phyloP scores from a whole-genome alignment of 2,113 vertebrate species.

The Ictalurus furcatus region DNA sequence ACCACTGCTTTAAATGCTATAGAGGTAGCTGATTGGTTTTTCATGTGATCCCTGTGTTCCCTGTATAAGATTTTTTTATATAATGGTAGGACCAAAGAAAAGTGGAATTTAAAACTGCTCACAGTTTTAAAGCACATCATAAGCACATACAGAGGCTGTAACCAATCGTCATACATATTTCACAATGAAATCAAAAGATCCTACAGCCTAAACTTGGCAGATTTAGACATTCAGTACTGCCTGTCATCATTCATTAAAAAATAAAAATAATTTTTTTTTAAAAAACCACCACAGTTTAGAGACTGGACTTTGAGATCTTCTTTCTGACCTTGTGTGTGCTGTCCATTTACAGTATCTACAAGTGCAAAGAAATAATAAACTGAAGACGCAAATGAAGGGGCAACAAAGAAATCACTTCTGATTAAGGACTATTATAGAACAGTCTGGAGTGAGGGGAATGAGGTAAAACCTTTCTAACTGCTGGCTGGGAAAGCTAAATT shows the following conservation, averaged over 20 bases:
- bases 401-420: constrained; percentile 33
- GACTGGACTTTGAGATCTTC: constrained; percentile 47
- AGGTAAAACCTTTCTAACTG: neutral
- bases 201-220: neutral
- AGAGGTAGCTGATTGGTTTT: constrained; percentile 33
- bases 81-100: neutral
- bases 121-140: constrained; percentile 24
- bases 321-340: constrained; percentile 29
- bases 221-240: neutral
- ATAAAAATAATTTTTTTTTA: too few species aligned
- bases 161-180: constrained; percentile 7
- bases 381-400: constrained; percentile 47
- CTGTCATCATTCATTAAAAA: constrained; percentile 48
- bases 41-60: neutral
- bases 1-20: constrained; percentile 22
- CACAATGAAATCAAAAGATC: neutral
- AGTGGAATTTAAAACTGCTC: constrained; percentile 46
- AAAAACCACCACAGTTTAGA: constrained; percentile 50
- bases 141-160: constrained; percentile 10
- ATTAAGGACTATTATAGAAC: constrained; percentile 5
- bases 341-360: constrained; percentile 70
- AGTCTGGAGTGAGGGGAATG: neutral
- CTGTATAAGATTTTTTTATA: neutral
- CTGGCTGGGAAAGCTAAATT: neutral
- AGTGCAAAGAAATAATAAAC: constrained; percentile 59